Base-by-base conservation (phyloP, 1,140 invertebrate species). In the Coenobita brevimanus region DNA sequence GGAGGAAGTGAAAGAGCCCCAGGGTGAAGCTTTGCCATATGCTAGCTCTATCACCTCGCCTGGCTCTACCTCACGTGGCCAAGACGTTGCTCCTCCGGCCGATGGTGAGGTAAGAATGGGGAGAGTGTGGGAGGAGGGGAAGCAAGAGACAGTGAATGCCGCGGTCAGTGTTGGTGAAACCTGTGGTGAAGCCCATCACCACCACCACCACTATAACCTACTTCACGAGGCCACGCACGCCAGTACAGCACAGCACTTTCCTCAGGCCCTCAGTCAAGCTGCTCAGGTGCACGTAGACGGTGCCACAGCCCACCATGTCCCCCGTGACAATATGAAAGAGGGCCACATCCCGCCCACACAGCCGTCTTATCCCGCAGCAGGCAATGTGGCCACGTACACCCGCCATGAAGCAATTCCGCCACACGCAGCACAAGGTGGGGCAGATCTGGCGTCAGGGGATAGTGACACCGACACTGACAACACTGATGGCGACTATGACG, bases 381-480 rank as follows among this genome's bases (percentile, higher is more conserved):
- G 76, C 38, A 79, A 30, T 30, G 38, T 3, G 50, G 27, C 15
- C 54, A 57, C 30, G 15, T 50, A 50, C 17, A 50, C 6, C 76
- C 3, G 50, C 13, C 50, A 8, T 33, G 13, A 24, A 30, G 10
- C 50, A 15, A 38, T 33, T 24, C 21, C 76, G 21, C 13, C 30
- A 17, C 41, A 0, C 3, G 0, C 41, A 27, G 33, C 41, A 13
- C 24, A n/a, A n/a, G 27, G 36, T 10, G 27, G 30, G 4, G 24
- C 21, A 27, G 82, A 85, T 50, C 71, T 85, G 0, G 46, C 82
- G 13, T 85, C 82, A n/a, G 82, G 71, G 24, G 82, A 85, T 24
- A 85, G 82, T 64, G 82, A 85, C 71, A 76, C 71, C 3, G 82
- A 85, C 71, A 85, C 82, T 0, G 82, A 85, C 38, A 85, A 85